Base-by-base conservation (phyloP, 2,113 vertebrate species). In the Hypomesus transpacificus region DNA sequence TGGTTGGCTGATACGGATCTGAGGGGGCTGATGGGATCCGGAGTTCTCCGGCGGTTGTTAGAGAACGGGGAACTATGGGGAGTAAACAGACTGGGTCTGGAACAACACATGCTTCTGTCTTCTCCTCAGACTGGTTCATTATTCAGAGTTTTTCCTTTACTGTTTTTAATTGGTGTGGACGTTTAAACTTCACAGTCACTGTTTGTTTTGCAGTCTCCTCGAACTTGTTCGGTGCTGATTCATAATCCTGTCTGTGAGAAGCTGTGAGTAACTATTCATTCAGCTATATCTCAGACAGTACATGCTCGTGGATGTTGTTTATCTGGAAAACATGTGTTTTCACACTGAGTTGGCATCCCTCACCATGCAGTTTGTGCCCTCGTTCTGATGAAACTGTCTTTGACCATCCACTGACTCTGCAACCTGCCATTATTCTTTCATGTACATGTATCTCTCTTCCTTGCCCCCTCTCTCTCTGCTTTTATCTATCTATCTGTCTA, bases 1-100 rank as follows among this genome's bases (percentile, higher is more conserved):
- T 66, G 60, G 77, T 83, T 84, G 79, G 28, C 74, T 20, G 88
- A 90, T 88, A 88, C 77, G 80, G 74, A 91, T 89, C 87, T 87
- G 76, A 34, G 7, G 20, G 58, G 72, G 66, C 70, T 78, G 80
- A 79, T 81, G 72, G 70, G 64, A 78, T 76, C 71, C 71, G 73
- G 26, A 52, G 70, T 74, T 76, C 53, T 64, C 67, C 20, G n/a
- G 62, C 14, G 20, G 66, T 69, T 77, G 78, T 77, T 83, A 71
- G 11, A 54, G 54, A 74, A 59, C 57, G 67, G 69, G 59, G 31
- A 58, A 67, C 61, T 73, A 73, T 69, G 56, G 24, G 61, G 64
- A 74, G 77, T 74, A 82, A 77, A 72, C 74, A 77, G 70, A 70
- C 59, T 28, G 20, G 22, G 46, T 60, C 58, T 70, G n/a, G 39